These are phyloP conservation scores for Ichneumoninae sp. DNA, from an alignment of 2,888 invertebrate genomes.

Conservation along the genomic window DNA sequence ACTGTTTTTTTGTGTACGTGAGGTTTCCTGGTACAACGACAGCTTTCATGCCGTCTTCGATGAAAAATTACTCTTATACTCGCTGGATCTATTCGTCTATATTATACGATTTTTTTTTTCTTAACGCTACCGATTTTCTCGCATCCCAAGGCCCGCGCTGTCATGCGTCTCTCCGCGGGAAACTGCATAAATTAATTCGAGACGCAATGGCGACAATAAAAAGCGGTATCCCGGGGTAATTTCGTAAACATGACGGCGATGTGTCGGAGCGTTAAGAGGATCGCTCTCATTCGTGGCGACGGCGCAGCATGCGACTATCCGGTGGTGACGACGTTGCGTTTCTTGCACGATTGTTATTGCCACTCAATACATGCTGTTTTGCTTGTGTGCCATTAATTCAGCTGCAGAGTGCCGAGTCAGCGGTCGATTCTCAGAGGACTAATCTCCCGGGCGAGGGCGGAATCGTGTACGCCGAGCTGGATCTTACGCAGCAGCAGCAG, in stretches of 20 bases:
- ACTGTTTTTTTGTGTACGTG: conserved; percentile 35
- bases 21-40: conserved; percentile 32
- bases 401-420: conserved; percentile 62
- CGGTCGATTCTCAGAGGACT: conserved; percentile 66
- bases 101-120: conserved; percentile 51
- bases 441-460: conserved; percentile 76
- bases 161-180: conserved; percentile 1
- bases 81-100: conserved; percentile 21
- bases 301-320: not conserved
- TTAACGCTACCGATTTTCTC: conserved; percentile 18
- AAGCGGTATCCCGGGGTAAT: conserved; percentile 1
- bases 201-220: conserved; percentile 12
- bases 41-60: conserved; percentile 46
- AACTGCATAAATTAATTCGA: conserved; percentile 62
- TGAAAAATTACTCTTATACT: conserved; percentile 36
- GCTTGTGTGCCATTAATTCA: conserved; percentile 3
- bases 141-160: conserved; percentile 6
- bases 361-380: not conserved
- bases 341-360: conserved; percentile 25
- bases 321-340: not conserved
- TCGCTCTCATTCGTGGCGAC: conserved; percentile 43
- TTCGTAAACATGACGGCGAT: conserved; percentile 35
- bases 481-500: conserved; percentile 79
- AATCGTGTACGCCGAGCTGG: conserved; percentile 82
- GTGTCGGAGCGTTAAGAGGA: conserved; percentile 50